These are phyloP conservation scores for Pao palembangensis DNA, from an alignment of 2,113 vertebrate genomes.

Conservation along the genomic window DNA sequence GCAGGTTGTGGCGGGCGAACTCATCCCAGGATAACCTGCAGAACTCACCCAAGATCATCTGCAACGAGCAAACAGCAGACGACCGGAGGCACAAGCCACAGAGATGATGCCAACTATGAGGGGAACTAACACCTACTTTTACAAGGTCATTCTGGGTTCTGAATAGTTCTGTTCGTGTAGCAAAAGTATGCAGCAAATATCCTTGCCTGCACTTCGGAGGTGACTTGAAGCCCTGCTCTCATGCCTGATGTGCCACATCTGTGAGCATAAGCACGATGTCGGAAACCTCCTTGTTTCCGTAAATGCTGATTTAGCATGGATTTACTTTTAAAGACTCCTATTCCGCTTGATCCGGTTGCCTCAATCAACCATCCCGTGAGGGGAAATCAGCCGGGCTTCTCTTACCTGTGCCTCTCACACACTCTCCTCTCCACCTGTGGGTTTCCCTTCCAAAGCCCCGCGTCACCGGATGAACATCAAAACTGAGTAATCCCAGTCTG, in stretches of 20 bases:
- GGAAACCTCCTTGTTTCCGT: constrained; percentile 44
- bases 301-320: constrained; percentile 41
- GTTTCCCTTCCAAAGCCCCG: constrained; percentile 76
- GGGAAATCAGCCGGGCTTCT: constrained; percentile 69
- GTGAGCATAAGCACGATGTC: constrained; percentile 18
- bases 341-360: constrained; percentile 61
- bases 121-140: constrained; percentile 54
- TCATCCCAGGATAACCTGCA: constrained; percentile 36
- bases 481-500: constrained; percentile 76
- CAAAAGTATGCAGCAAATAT: constrained; percentile 42
- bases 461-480: constrained; percentile 76
- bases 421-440: constrained; percentile 73
- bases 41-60: constrained; percentile 44
- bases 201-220: constrained; percentile 32
- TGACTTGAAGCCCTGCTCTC: constrained; percentile 20
- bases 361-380: constrained; percentile 61
- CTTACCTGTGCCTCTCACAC: constrained; percentile 66
- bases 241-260: constrained; percentile 42
- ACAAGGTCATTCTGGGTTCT: constrained; percentile 53
- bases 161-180: constrained; percentile 43
- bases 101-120: constrained; percentile 29
- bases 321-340: constrained; percentile 55
- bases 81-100: constrained; percentile 33
- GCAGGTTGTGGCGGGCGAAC: constrained; percentile 56
- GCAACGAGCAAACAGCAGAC: constrained; percentile 34